Base-by-base conservation (phyloP, 2,113 vertebrate genomes). In the Chloebia gouldiae region DNA sequence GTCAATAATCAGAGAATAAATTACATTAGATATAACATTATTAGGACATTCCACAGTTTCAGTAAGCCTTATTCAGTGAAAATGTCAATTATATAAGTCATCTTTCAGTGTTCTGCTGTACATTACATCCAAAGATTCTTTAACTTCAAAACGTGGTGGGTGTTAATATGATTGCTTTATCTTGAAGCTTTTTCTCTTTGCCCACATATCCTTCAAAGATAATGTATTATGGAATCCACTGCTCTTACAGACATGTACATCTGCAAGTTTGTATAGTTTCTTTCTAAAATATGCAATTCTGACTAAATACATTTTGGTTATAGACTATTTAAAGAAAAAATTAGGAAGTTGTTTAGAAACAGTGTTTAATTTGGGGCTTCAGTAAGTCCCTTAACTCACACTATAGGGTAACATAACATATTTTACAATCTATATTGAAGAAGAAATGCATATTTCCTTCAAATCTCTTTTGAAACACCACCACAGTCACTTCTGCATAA, bases 81-180 rank as follows among this genome's bases (percentile, higher is more conserved):
- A 93, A 96, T 92, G 93, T 94, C 92, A 81, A 95, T 96, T 96
- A 95, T 59, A 7, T 92, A 96, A 95, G 85, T 78, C 23, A 82
- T 93, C 80, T 78, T 88, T 90, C 83, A 77, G 40, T 37, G 60
- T 86, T 90, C 94, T 78, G 71, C 56, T 93, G 64, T 73, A 95
- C 5, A 2, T 81, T 94, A 83, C 31, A 86, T 63, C 78, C 68
- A 90, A 90, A 86, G 69, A 92, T 86, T 83, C 88, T 93, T 86
- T 78, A 86, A 95, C 49, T 94, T 95, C 82, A 83, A 78, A 92
- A 88, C 18, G 80, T 78, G 28, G 94, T 96, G 95, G 95, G 94
- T 93, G 94, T 90, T 92, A 83, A 75, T 50, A 39, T 49, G 69
- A 93, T 56, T 91, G 61, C 88, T 86, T 95, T 96, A 59, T 66